A percentile compares a stretch with the other conserved stretches of the same genome.
These are phyloP conservation scores for Chaetodon trifascialis DNA, from an alignment of 2,113 vertebrate species.

Conservation along the genomic window DNA sequence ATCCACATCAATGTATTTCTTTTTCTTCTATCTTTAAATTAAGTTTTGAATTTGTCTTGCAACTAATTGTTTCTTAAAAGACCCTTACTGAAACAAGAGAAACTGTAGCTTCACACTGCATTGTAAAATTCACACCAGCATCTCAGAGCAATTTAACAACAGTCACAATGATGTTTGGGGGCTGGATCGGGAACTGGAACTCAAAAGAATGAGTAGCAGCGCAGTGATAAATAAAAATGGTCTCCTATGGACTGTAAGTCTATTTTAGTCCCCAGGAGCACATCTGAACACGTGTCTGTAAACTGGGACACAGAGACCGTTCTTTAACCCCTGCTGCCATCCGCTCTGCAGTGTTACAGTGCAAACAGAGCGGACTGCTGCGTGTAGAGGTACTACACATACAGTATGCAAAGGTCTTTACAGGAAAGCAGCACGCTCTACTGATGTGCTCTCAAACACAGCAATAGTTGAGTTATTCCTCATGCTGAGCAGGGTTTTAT, in stretches of 20 bases:
- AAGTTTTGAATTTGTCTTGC: background rate
- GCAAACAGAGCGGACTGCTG: conserved; percentile 3
- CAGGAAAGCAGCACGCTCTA: background rate
- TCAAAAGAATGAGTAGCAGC: conserved; percentile 46
- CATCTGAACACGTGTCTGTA: conserved; percentile 84
- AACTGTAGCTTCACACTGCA: background rate
- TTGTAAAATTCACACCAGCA: background rate
- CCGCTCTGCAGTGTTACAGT: conserved; percentile 61
- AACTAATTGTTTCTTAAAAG: background rate
- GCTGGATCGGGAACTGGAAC: conserved; percentile 1
- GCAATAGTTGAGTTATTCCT: background rate
- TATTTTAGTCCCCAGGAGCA: conserved; percentile 74
- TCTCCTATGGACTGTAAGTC: conserved; percentile 47
- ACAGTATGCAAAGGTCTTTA: background rate
- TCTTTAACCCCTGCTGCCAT: conserved; percentile 83
- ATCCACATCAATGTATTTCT: background rate
- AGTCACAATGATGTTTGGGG: conserved; percentile 19
- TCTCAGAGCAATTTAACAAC: conserved; percentile 1
- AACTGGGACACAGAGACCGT: conserved; percentile 84
- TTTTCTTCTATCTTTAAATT: background rate
- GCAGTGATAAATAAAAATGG: conserved; percentile 37
- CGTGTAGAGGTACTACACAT: conserved; percentile 13
- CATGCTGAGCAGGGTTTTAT: background rate
- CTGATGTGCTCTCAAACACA: background rate
- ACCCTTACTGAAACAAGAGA: background rate